These are phyloP conservation scores for Ophion ellenae DNA, from an alignment of 2,888 invertebrate species.

Conservation along the genomic window DNA sequence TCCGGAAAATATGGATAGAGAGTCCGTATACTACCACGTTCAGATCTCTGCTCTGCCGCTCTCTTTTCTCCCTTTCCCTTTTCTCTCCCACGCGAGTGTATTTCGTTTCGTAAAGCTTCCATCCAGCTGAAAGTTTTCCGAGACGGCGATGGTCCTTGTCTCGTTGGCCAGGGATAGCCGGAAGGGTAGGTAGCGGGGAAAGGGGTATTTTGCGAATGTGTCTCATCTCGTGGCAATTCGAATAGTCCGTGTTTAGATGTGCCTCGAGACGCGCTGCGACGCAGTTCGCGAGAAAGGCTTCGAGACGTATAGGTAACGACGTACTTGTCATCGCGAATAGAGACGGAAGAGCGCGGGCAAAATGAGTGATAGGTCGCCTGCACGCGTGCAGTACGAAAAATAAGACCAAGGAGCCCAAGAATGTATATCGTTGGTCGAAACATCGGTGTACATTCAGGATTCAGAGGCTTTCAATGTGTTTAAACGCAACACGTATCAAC, in stretches of 20 bases:
- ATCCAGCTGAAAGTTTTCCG: constrained; percentile 31
- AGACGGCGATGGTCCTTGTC: constrained; percentile 16
- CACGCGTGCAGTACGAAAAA: too few relatives aligned
- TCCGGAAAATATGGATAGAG: constrained; percentile 9
- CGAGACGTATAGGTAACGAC: constrained; percentile 49
- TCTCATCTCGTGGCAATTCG: constrained; percentile 6
- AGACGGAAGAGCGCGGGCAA: too few relatives aligned
- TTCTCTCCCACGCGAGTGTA: background rate
- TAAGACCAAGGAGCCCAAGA: too few relatives aligned
- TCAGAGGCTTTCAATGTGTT: too few relatives aligned
- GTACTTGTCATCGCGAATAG: background rate
- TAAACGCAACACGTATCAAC: background rate
- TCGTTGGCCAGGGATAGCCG: background rate
- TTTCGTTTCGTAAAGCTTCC: constrained; percentile 38
- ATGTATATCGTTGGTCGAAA: too few relatives aligned
- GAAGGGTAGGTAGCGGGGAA: background rate
- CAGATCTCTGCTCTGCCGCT: background rate
- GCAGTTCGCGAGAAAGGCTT: constrained; percentile 39
- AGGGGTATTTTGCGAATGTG: background rate
- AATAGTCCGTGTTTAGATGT: constrained; percentile 10
- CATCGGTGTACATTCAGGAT: too few relatives aligned
- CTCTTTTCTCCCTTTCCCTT: background rate
- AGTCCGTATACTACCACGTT: background rate
- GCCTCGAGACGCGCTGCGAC: constrained; percentile 20
- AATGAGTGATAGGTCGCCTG: too few relatives aligned